Evolutionary conservation across 2,888 invertebrate species (phyloP).

Genomic region (Andricus curvator): DNA sequence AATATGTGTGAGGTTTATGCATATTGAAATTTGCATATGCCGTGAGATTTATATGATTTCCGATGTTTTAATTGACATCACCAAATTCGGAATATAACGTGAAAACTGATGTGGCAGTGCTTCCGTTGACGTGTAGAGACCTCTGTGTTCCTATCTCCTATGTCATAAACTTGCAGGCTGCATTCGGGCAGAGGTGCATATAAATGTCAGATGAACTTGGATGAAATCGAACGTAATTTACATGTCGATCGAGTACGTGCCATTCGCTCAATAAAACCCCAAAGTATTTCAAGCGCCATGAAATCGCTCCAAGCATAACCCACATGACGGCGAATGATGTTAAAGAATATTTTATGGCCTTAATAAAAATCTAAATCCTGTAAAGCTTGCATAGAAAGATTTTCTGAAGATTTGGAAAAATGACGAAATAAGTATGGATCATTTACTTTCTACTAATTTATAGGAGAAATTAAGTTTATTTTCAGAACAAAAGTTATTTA

Average conservation of each 20-base stretch:
- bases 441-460: not conserved
- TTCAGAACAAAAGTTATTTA: too few species aligned
- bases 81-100: not conserved
- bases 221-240: slow-evolving; percentile 29
- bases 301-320: not conserved
- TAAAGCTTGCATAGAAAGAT: not conserved
- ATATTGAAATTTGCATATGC: not conserved
- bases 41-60: not conserved
- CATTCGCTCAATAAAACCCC: not conserved
- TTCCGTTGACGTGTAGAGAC: not conserved
- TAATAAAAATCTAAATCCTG: not conserved
- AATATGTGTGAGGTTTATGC: not conserved
- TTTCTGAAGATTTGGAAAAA: not conserved
- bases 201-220: slow-evolving; percentile 23
- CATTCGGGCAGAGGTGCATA: not conserved
- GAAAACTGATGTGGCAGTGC: not conserved
- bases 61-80: slow-evolving; percentile 11
- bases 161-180: not conserved
- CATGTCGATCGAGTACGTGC: not conserved
- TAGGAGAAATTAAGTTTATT: not conserved
- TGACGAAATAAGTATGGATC: not conserved
- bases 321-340: not conserved
- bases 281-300: not conserved
- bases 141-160: not conserved
- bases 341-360: not conserved